phyloP scores from a whole-genome alignment of 2,888 invertebrate genomes.

The Horisme vitalbata region DNA sequence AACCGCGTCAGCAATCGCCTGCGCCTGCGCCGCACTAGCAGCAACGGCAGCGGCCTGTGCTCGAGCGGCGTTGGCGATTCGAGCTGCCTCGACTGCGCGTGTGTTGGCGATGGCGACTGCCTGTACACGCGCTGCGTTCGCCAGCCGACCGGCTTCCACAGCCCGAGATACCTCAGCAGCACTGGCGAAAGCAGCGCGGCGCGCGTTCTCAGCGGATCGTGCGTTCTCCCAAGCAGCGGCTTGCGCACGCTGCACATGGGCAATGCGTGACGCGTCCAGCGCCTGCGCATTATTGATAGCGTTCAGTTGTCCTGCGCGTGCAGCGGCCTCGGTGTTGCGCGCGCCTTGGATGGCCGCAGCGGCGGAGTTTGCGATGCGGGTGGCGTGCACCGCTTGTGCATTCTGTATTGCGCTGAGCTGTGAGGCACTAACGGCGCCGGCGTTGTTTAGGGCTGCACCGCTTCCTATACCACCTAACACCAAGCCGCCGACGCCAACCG shows the following conservation, averaged over 20 bases:
- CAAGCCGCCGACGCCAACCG: constrained; percentile 27
- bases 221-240: constrained; percentile 74
- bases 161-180: constrained; percentile 60
- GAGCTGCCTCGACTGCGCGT: constrained; percentile 70
- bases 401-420: constrained; percentile 75
- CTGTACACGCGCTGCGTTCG: constrained; percentile 71
- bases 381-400: constrained; percentile 74
- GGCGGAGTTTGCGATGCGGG: constrained; percentile 70
- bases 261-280: constrained; percentile 67
- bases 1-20: constrained; percentile 63
- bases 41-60: constrained; percentile 60
- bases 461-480: constrained; percentile 43
- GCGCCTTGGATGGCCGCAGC: constrained; percentile 75
- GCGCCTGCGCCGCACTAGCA: constrained; percentile 62
- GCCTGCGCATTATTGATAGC: constrained; percentile 75
- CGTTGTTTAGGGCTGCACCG: constrained; percentile 64
- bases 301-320: constrained; percentile 65
- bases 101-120: constrained; percentile 72
- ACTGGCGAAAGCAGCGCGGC: constrained; percentile 62
- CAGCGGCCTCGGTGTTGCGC: constrained; percentile 68
- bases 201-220: constrained; percentile 67
- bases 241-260: constrained; percentile 71
- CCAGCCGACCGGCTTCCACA: constrained; percentile 61
- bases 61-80: constrained; percentile 63
- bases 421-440: constrained; percentile 69